Conservation (phyloP, 2,113 vertebrate species). For the Scomber japonicus region DNA sequence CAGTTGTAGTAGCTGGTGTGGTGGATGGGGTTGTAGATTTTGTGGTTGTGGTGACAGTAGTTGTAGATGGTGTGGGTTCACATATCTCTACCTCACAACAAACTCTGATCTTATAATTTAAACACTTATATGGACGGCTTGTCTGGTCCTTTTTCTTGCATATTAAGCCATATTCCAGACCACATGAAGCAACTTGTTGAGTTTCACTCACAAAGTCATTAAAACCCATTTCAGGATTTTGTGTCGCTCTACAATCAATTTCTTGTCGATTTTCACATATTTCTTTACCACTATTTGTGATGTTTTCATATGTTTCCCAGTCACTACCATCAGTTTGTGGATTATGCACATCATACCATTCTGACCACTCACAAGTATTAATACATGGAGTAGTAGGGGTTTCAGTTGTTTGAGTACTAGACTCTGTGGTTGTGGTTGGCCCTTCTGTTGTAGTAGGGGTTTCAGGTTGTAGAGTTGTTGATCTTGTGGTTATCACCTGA, state of each 20-base stretch:
- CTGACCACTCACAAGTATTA: slow-evolving; percentile 58
- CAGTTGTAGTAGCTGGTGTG: neutral
- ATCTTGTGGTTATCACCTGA: neutral
- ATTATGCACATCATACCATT: slow-evolving; percentile 66
- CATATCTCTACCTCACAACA: slow-evolving; percentile 41
- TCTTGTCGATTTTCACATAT: slow-evolving; percentile 36
- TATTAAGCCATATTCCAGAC: slow-evolving; percentile 34
- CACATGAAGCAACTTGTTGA: slow-evolving; percentile 52
- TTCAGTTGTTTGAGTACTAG: neutral
- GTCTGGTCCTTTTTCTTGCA: slow-evolving; percentile 56
- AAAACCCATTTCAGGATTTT: neutral
- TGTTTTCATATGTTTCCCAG: slow-evolving; percentile 29
- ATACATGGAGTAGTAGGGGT: slow-evolving; percentile 21
- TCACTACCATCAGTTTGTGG: slow-evolving; percentile 34
- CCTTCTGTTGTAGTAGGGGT: neutral
- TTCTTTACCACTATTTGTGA: slow-evolving; percentile 29
- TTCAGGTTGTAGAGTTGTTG: neutral
- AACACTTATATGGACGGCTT: slow-evolving; percentile 4
- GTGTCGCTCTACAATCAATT: slow-evolving; percentile 37
- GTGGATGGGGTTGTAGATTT: neutral
- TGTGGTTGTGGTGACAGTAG: neutral
- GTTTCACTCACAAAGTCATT: neutral
- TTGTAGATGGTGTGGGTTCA: neutral
- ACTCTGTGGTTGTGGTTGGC: neutral
- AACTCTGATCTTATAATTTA: slow-evolving; percentile 65